A percentile compares a stretch with the other conserved stretches of the same genome.
Evolutionary conservation across 2,888 invertebrate genomes (phyloP).

Genomic region (Trachelus stipa): DNA sequence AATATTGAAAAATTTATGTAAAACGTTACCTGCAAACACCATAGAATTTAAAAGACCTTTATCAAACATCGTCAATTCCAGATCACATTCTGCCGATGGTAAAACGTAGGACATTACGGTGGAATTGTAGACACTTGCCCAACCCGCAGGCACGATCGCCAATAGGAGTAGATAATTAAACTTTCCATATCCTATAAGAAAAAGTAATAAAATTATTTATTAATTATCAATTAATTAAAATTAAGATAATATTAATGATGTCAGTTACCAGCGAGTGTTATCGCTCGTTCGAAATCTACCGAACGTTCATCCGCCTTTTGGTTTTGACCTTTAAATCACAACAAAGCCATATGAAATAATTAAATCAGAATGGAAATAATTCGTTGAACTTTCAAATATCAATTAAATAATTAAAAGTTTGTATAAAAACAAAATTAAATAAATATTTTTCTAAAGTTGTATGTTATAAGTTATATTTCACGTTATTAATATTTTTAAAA

Average conservation of each 20-base stretch:
- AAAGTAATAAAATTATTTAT: not conserved
- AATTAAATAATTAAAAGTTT: not conserved
- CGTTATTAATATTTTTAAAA: not conserved
- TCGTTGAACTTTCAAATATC: not conserved
- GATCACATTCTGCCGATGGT: slow-evolving; percentile 71
- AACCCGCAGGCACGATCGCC: slow-evolving; percentile 68
- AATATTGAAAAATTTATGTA: not conserved
- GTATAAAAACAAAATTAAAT: not conserved
- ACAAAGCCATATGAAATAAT: not conserved
- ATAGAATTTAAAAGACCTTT: slow-evolving; percentile 72
- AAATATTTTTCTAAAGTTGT: not conserved
- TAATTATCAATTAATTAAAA: not conserved
- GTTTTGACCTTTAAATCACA: slow-evolving; percentile 43
- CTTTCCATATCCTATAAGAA: slow-evolving; percentile 66
- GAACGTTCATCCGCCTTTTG: slow-evolving; percentile 48
- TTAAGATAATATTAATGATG: not conserved
- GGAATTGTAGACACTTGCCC: slow-evolving; percentile 70
- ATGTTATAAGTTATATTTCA: not conserved
- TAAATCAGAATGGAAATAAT: not conserved
- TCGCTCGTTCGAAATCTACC: slow-evolving; percentile 58
- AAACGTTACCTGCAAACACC: slow-evolving; percentile 69
- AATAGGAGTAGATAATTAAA: slow-evolving; percentile 69
- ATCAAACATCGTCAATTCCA: slow-evolving; percentile 67
- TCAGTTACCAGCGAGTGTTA: slow-evolving; percentile 46
- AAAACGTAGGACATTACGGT: slow-evolving; percentile 71